Base-by-base conservation (phyloP, 2,113 vertebrate genomes). In the Apus apus region DNA sequence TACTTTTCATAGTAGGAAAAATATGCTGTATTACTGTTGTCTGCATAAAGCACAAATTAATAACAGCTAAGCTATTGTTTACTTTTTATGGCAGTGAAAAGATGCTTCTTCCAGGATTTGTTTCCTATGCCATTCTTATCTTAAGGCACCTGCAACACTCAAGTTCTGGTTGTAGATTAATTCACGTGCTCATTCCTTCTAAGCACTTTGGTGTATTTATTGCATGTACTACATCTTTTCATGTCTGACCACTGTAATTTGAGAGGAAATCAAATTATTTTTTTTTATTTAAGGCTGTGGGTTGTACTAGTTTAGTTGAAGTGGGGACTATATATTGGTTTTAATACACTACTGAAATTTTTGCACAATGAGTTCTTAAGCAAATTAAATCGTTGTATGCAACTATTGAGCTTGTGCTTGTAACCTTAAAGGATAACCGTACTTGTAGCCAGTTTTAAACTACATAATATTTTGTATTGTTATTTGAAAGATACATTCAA, bases 401-500 rank as follows among this genome's bases (percentile, higher is more conserved):
- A 81, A 38, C 62, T 72, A 8, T 70, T 90, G 36, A 74, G 45
- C 30, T 61, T 79, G 46, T 66, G 26, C 73, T 84, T 91, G 16
- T 87, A 89, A 88, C 90, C 74, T 90, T 27, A 78, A 56, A 60
- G 61, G 30, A 29, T 83, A 79, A 71, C 43, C 32, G 7, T 32
- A 53, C 23, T 21, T 15, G 6, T 81, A 87, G 58, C 58, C 36
- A 34, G 45, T 80, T 96, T 85, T 85, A 90, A 89, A 83, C 32
- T n/a, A 66, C 29, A 5, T 32, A 76, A 21, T 45, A 74, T 60
- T 93, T 81, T 79, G 29, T 29, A 34, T 53, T 85, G 15, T 40
- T 90, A 60, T 84, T 95, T 89, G 6, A 89, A 96, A 87, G 85
- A 16, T 12, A 57, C 93, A 93, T 95, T 64, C 67, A 93, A 85